Evolutionary conservation across 2,888 invertebrate genomes (phyloP).

Genomic region (Xanthia togata): DNA sequence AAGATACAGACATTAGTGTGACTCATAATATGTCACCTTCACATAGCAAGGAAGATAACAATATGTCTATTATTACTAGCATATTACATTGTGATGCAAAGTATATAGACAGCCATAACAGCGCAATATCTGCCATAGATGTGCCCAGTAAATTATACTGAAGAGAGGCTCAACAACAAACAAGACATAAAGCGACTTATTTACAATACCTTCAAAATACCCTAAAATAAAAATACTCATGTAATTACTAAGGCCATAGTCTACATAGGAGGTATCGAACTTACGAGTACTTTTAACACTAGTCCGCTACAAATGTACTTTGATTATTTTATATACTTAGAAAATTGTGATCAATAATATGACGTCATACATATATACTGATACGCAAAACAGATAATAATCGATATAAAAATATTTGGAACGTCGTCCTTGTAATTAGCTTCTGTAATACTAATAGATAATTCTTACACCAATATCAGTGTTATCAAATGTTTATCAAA

Average conservation of each 20-base stretch:
- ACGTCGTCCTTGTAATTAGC: constrained; percentile 46
- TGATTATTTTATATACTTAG: background rate
- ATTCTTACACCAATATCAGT: constrained; percentile 28
- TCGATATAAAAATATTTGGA: constrained; percentile 1
- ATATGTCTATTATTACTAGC: constrained; percentile 15
- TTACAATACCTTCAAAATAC: background rate
- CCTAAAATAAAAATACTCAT: background rate
- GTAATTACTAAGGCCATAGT: background rate
- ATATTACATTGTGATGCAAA: constrained; percentile 31
- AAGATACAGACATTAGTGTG: background rate
- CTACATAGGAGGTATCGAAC: background rate
- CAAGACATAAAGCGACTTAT: background rate
- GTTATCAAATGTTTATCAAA: constrained; percentile 49
- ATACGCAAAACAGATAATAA: constrained; percentile 18
- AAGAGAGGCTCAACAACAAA: background rate
- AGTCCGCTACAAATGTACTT: background rate
- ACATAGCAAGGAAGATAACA: constrained; percentile 24
- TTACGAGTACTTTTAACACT: background rate
- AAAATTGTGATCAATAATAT: background rate
- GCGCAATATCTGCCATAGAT: background rate
- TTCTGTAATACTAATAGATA: constrained; percentile 30
- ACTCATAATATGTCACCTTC: constrained; percentile 26
- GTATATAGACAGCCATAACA: background rate
- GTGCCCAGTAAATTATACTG: background rate
- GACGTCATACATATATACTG: background rate